Conservation (phyloP, 2,113 vertebrate species). For the Girardinichthys multiradiatus region DNA sequence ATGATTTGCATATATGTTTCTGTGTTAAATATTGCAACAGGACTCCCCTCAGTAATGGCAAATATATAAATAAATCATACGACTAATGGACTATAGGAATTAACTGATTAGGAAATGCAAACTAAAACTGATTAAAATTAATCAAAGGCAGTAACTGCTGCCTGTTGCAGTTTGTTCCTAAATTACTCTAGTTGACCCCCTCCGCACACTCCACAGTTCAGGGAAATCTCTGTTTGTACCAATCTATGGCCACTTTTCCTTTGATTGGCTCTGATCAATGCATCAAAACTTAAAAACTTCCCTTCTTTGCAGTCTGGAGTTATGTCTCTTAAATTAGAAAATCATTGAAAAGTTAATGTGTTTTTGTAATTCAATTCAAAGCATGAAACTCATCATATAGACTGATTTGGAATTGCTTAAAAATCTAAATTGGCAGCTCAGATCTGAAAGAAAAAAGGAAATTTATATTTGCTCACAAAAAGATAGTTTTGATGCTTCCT, state of each 20-base stretch:
- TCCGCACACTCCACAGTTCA: conserved; percentile 56
- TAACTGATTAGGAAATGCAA: conserved; percentile 75
- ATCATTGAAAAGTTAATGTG: too few species aligned
- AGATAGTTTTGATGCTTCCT: conserved; percentile 22
- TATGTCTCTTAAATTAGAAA: too few species aligned
- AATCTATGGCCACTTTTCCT: too few species aligned
- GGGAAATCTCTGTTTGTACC: conserved; percentile 29
- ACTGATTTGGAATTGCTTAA: too few species aligned
- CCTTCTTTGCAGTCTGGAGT: too few species aligned
- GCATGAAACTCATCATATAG: too few species aligned
- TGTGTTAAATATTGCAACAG: conserved; percentile 44
- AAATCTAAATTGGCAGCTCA: too few species aligned
- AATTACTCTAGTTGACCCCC: conserved; percentile 67
- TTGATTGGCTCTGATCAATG: too few species aligned
- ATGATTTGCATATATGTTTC: conserved; percentile 68
- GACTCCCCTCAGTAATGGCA: conserved; percentile 61
- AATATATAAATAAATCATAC: conserved; percentile 79
- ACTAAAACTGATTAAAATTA: conserved; percentile 76
- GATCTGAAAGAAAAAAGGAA: too few species aligned
- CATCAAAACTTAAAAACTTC: too few species aligned
- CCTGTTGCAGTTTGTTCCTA: conserved; percentile 55
- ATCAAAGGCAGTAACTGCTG: conserved; percentile 72
- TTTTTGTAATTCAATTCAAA: too few species aligned
- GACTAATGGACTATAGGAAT: conserved; percentile 63
- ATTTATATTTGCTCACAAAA: too few species aligned